Evolutionary conservation across 1,140 invertebrate species (phyloP), one percentile per base, ranked within the genome.

Genomic region (Trichonephila clavipes): DNA sequence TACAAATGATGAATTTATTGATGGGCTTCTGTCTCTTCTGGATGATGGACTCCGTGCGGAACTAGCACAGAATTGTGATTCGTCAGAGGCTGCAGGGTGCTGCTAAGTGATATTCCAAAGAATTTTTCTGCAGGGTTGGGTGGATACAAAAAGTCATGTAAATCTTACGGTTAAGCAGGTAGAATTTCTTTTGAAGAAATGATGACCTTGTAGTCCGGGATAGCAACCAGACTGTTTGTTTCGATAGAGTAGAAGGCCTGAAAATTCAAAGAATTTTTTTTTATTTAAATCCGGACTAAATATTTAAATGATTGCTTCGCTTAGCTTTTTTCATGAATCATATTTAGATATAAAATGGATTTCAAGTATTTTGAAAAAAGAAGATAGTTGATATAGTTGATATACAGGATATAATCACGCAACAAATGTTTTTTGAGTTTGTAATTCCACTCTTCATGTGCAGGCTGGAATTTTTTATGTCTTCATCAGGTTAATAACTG

Each of bases 1-100:
- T 88, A 88, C 64, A 88, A 88, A 88, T 88, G 87, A 69, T 19
- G 44, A 88, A 88, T 88, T 88, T 88, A 88, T 88, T 88, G 87
- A 88, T 88, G 64, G 28, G 69, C 69, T 72, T 72, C 69, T 61
- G 85, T 24, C 28, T 34, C 14, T 40, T 28, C 34, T 16, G 1
- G 8, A 21, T 19, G 12, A n/a, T 16, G 44, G 24, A 21, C 51
- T n/a, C 10, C 19, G 34, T 7, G 5, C 5, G 18, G 81, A 82
- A 19, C 44, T 82, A 6, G 40, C 14, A n/a, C n/a, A 58, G 82
- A 58, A 85, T 51, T 85, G 82, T 58, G 82, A 34, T 51, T 85
- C n/a, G 82, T 2, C 24, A 44, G 58, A 51, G 82, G 58, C 21
- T 82, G 4, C 28, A 4, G 82, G 40, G 21, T 24, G 58, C 51